Base-by-base conservation (phyloP, 2,113 vertebrate genomes). In the Crypturellus undulatus region DNA sequence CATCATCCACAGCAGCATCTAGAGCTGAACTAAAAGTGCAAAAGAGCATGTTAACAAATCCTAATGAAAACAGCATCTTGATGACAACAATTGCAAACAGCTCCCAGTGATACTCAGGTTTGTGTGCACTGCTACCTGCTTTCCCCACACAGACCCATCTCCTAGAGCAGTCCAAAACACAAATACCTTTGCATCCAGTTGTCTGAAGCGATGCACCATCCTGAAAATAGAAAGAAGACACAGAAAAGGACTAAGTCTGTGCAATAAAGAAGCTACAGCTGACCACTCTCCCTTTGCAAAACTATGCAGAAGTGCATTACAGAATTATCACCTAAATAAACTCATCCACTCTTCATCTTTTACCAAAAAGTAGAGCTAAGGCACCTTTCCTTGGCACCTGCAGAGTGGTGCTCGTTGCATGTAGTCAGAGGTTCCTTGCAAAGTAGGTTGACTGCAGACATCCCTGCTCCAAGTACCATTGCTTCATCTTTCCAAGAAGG, bases 161-260 rank as follows among this genome's bases (percentile, higher is more conserved):
- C 76, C 59, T 67, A 70, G 26, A 70, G 59, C 18, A 59, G 54
- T 38, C 6, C 43, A 28, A 70, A 86, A 64, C 36, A 72, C 38
- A 49, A 47, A 9, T 98, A 98, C 98, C 98, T 98, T 98, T 38
- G 96, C 86, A 79, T 98, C 98, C 96, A 98, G 95, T 63, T 98
- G 98, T 93, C 96, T 96, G 32, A 98, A 98, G 15, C 96, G 98
- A 90, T 98, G 97, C 15, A 87, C 63, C 89, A 98, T 96, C 92
- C 98, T 98, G 87, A 73, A 92, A 95, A 71, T 18, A 93, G 71
- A 94, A 85, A 67, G 49, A 64, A 43, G 42, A 91, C 38, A 95
- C 0, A 7, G 47, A 77, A 17, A 38, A 90, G 4, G 12, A 26
- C 14, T 81, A 43, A 96, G 69, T 6, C 9, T 3, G 5, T 16